Conservation (phyloP, 2,113 vertebrate species). For the Scophthalmus maximus region DNA sequence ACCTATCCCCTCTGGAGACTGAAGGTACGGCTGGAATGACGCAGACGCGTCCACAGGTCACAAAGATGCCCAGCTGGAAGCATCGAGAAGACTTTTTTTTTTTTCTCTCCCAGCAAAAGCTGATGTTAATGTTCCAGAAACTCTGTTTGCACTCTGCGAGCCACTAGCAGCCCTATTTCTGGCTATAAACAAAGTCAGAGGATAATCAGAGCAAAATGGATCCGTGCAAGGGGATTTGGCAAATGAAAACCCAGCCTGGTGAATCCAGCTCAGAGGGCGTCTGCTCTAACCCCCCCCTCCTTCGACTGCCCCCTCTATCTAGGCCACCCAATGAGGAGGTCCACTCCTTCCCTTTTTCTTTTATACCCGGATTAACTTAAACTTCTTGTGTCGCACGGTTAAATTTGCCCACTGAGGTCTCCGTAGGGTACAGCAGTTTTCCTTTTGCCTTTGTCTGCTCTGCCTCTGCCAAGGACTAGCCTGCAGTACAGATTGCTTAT, state of each 20-base stretch:
- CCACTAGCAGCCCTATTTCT: not conserved
- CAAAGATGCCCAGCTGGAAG: not conserved
- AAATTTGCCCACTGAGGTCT: not conserved
- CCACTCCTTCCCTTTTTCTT: not conserved
- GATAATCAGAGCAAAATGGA: conserved; percentile 55
- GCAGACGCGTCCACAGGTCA: conserved; percentile 5
- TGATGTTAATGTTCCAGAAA: conserved; percentile 25
- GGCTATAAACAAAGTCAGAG: conserved; percentile 37
- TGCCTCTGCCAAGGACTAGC: not conserved
- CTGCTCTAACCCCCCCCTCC: conserved; percentile 7
- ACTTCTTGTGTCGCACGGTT: conserved; percentile 29
- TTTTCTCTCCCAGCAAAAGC: not conserved
- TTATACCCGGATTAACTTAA: conserved; percentile 35
- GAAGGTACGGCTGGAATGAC: conserved; percentile 84
- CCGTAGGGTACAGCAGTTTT: not conserved
- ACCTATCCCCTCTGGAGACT: conserved; percentile 98
- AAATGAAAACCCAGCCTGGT: conserved; percentile 38
- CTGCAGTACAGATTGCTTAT: not conserved
- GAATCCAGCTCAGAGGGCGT: conserved; percentile 31
- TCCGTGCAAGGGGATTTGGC: conserved; percentile 51
- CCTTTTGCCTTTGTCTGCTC: no score
- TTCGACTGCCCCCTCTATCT: conserved; percentile 25
- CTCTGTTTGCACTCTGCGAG: conserved; percentile 15
- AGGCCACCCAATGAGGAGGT: conserved; percentile 43
- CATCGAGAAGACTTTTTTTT: not conserved